Evolutionary conservation across 23 tunicate species (phyloP).

Genomic region (Styela plicata): DNA sequence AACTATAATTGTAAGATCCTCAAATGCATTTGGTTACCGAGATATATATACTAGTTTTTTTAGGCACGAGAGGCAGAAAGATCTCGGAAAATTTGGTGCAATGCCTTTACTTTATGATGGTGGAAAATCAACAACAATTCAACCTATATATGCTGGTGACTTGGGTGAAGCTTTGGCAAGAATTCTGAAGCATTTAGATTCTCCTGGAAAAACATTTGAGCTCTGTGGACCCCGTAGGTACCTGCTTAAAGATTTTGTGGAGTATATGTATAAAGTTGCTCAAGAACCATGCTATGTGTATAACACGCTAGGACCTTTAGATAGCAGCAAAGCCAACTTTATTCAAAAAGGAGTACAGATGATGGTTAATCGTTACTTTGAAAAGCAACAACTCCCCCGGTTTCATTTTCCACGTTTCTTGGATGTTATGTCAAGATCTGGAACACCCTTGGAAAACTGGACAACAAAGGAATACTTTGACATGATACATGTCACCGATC

Average conservation of each 20-base stretch:
- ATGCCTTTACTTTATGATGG: slow-evolving; percentile 60
- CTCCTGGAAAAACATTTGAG: slow-evolving; percentile 92
- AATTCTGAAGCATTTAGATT: slow-evolving; percentile 66
- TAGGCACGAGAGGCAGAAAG: slow-evolving; percentile 16
- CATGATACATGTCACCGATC: slow-evolving; percentile 63
- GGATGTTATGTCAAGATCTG: slow-evolving; percentile 26
- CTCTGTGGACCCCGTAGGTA: slow-evolving; percentile 67
- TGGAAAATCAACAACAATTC: slow-evolving; percentile 63
- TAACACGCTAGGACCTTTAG: slow-evolving; percentile 47
- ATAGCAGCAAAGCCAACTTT: slow-evolving; percentile 36
- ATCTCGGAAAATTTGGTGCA: slow-evolving; percentile 41
- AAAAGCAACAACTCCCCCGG: slow-evolving; percentile 9
- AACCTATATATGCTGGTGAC: slow-evolving; percentile 70
- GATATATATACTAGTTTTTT: slow-evolving; percentile 38
- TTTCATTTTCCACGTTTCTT: slow-evolving; percentile 35
- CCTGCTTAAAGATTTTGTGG: slow-evolving; percentile 37
- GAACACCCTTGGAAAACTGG: slow-evolving; percentile 41
- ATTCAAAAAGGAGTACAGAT: slow-evolving; percentile 4
- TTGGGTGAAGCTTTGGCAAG: slow-evolving; percentile 75
- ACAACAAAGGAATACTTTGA: slow-evolving; percentile 54
- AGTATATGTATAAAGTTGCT: slow-evolving; percentile 23
- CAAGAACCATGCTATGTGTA: slow-evolving; percentile 14
- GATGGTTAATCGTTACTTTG: background rate
- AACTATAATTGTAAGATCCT: slow-evolving; percentile 70
- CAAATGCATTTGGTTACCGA: slow-evolving; percentile 42